Evolutionary conservation across 30 jellyfish, hydroid and myxozoan species (phyloP).

Genomic region (Turritopsis rubra): DNA sequence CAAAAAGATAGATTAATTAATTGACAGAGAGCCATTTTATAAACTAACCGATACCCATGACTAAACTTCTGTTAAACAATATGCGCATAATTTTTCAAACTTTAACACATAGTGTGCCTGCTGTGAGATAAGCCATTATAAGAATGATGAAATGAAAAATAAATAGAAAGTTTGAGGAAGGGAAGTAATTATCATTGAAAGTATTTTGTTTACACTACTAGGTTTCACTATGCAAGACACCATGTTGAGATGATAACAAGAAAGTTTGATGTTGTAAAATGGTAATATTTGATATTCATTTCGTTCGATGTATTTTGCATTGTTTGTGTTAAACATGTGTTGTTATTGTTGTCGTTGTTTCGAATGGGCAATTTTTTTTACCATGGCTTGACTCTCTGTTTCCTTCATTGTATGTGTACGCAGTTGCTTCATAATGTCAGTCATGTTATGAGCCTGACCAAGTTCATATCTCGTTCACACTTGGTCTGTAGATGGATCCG

Average conservation of each 20-base stretch:
- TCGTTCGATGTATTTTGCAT: background rate
- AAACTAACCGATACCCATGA: constrained; percentile 10
- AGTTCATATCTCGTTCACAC: too few relatives aligned
- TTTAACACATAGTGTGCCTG: constrained; percentile 9
- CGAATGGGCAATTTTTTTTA: too few relatives aligned
- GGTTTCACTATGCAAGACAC: background rate
- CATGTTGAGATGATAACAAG: background rate
- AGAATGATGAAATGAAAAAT: background rate
- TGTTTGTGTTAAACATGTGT: too few relatives aligned
- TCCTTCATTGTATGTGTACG: too few relatives aligned
- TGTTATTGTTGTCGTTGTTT: too few relatives aligned
- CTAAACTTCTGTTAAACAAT: constrained; percentile 11
- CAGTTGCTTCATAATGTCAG: too few relatives aligned
- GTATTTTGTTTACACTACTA: background rate
- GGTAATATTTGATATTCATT: background rate
- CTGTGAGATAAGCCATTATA: background rate
- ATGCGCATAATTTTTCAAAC: background rate
- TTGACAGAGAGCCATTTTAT: background rate
- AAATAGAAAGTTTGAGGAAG: background rate
- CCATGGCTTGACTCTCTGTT: too few relatives aligned
- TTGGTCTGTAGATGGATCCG: too few relatives aligned
- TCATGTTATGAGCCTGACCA: too few relatives aligned
- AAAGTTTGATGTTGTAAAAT: background rate
- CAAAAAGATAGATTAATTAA: background rate
- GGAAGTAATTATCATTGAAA: background rate